Evolutionary conservation across 2,888 invertebrate genomes (phyloP).

Genomic region (Tipula unca): DNA sequence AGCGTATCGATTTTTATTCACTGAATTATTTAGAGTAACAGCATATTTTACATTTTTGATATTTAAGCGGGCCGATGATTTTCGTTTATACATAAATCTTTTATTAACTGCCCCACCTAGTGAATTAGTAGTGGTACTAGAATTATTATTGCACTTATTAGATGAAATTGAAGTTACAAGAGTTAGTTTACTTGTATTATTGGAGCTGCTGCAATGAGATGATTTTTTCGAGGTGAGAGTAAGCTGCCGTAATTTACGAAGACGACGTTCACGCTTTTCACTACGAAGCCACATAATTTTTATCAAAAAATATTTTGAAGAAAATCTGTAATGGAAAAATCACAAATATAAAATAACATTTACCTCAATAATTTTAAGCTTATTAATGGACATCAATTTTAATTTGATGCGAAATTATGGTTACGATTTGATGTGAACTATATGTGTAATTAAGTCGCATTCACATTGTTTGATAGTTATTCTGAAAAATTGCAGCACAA

Average conservation of each 20-base stretch:
- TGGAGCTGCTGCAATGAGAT: background rate
- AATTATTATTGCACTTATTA: slow-evolving; percentile 19
- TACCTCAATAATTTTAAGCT: too few species aligned
- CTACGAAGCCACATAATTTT: slow-evolving; percentile 56
- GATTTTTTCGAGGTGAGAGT: background rate
- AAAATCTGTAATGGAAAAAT: background rate
- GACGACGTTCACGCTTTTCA: slow-evolving; percentile 53
- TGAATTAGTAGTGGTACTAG: background rate
- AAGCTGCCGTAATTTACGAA: slow-evolving; percentile 31
- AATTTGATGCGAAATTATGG: too few species aligned
- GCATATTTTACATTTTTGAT: slow-evolving; percentile 1
- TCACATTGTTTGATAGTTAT: too few species aligned
- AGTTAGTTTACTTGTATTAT: slow-evolving; percentile 16
- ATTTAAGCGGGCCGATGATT: background rate
- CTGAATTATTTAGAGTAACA: background rate
- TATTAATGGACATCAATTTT: too few species aligned
- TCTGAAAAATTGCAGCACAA: too few species aligned
- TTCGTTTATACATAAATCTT: background rate
- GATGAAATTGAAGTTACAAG: slow-evolving; percentile 17
- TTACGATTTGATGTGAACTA: too few species aligned
- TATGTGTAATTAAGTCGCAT: too few species aligned
- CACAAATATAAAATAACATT: background rate
- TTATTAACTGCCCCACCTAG: background rate
- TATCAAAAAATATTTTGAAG: background rate
- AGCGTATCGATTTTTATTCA: background rate